Percentiles rank a stretch among this genome's conserved stretches.
These are phyloP conservation scores for Agonum fuliginosum DNA, from an alignment of 2,888 invertebrate species.

Conservation along the genomic window DNA sequence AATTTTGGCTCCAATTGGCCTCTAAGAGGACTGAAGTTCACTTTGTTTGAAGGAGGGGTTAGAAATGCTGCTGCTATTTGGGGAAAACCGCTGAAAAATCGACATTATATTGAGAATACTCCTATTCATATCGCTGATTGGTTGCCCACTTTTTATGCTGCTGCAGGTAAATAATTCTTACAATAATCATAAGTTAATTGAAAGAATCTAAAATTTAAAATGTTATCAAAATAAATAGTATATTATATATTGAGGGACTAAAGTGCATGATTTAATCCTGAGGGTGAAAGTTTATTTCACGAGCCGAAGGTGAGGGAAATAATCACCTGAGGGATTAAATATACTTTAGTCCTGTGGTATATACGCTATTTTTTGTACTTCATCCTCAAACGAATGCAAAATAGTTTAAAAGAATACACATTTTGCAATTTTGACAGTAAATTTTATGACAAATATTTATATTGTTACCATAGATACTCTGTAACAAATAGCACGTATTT, in stretches of 20 bases:
- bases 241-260: background rate
- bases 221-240: background rate
- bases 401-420: too few species aligned
- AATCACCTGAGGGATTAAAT: too few species aligned
- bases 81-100: slow-evolving; percentile 78
- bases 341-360: too few species aligned
- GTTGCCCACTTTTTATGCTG: slow-evolving; percentile 81
- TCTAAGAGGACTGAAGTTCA: slow-evolving; percentile 86
- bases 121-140: slow-evolving; percentile 89
- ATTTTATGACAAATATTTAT: too few species aligned
- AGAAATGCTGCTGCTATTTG: slow-evolving; percentile 86
- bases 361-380: too few species aligned
- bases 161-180: slow-evolving; percentile 65
- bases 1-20: slow-evolving; percentile 89
- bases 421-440: too few species aligned
- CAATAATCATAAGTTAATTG: background rate
- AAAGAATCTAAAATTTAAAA: background rate
- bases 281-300: too few species aligned
- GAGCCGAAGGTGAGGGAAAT: too few species aligned
- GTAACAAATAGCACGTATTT: too few species aligned
- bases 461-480: too few species aligned
- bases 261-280: too few species aligned
- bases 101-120: slow-evolving; percentile 76
- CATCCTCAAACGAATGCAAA: too few species aligned
- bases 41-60: slow-evolving; percentile 90